phyloP scores from a whole-genome alignment of 2,797 vertebrate genomes.

The Esox masquinongy region DNA sequence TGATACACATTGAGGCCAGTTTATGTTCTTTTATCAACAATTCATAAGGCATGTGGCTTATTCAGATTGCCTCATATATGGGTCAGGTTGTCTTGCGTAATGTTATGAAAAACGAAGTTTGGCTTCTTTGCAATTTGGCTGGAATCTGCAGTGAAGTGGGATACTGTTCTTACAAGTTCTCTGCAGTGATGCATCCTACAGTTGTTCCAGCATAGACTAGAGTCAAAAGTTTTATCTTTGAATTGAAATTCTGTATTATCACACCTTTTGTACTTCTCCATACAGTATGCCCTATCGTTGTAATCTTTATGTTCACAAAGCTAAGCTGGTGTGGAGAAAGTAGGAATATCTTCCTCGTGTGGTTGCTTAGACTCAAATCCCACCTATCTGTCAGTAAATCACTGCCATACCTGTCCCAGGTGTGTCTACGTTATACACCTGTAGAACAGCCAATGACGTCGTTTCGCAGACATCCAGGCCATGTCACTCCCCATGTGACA shows the following conservation, averaged over 20 bases:
- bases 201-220: not conserved
- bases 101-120: constrained; percentile 2
- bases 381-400: constrained; percentile 8
- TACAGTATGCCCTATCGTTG: not conserved
- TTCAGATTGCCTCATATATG: not conserved
- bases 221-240: not conserved
- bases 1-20: not conserved
- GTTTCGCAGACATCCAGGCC: constrained; percentile 41
- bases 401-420: constrained; percentile 1
- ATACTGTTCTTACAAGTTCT: not conserved
- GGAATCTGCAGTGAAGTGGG: not conserved
- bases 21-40: not conserved
- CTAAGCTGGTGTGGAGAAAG: constrained; percentile 7
- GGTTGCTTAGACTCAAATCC: not conserved
- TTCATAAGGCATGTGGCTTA: not conserved
- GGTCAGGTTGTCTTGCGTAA: constrained; percentile 1
- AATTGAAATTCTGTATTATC: not conserved
- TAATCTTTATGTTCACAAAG: constrained; percentile 14
- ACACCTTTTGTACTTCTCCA: constrained; percentile 42
- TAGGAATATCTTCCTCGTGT: constrained; percentile 30
- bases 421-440: constrained; percentile 19
- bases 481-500: constrained; percentile 57
- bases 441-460: constrained; percentile 33
- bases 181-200: not conserved
- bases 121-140: not conserved